Evolutionary conservation across 2,113 vertebrate genomes (phyloP), one percentile per base, ranked within the genome.

Genomic region (Sylvilagus bachmani): DNA sequence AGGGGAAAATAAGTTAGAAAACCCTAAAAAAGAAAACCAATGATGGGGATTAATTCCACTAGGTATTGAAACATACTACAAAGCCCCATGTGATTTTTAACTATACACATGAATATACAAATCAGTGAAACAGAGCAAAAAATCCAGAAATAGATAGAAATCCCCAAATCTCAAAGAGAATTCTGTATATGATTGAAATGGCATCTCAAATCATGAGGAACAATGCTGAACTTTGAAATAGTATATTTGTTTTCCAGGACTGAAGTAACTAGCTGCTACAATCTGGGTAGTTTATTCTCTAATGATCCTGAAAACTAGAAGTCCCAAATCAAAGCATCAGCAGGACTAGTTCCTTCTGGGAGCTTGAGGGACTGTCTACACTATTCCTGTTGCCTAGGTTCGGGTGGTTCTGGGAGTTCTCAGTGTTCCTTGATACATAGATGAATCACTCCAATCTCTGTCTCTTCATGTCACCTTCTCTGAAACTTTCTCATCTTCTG

Each of bases 141-240:
- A 31, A 22, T 51, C 38, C 44, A 69, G 31, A 84, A 84, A 69
- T 38, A 84, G 6, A 69, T 84, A 58, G 55, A 58, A 58, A 58
- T 16, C 19, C 19, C 44, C 44, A 84, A 84, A 84, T 84, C n/a
- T 19, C n/a, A 64, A 84, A 51, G 7, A 21, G 36, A 70, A 69
- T 80, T 38, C 53, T 81, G 29, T 69, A 38, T 44, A 44, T 61
- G 22, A 81, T 49, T 61, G 29, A 81, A 71, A 90, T 49, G 27
- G 12, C 33, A 70, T 71, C 66, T 85, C 88, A 90, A 44, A 90
- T 81, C 33, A 61, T 70, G 29, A 71, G 33, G 12, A 51, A 16
- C 51, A 81, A 90, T 70, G 27, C 53, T 81, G 51, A 90, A 71
- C 29, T 71, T 81, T 81, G 70, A 80, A 69, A 58, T 88, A 75